Conservation (phyloP, 2,797 vertebrate species). For the Austrolebias charrua region DNA sequence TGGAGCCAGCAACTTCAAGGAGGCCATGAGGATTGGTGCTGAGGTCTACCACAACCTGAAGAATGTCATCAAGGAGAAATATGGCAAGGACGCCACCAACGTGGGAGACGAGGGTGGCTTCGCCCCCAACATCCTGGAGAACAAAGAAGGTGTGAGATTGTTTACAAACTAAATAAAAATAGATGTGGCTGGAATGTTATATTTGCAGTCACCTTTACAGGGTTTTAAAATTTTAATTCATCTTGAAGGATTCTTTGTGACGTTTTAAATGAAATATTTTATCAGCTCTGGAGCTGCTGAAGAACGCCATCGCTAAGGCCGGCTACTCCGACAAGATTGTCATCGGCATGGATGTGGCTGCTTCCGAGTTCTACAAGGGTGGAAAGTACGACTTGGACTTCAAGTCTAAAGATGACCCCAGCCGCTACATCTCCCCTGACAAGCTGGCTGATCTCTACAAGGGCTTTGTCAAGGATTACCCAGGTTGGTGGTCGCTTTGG, state of each 20-base stretch:
- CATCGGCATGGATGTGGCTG: slow-evolving; percentile 97
- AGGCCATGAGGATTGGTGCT: slow-evolving; percentile 94
- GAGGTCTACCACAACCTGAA: slow-evolving; percentile 99
- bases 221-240: too few relatives aligned
- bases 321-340: slow-evolving; percentile 95
- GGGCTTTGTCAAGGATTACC: slow-evolving; percentile 91
- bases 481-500: slow-evolving; percentile 71
- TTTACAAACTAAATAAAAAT: too few relatives aligned
- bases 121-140: slow-evolving; percentile 98
- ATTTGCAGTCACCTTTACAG: too few relatives aligned
- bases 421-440: slow-evolving; percentile 88
- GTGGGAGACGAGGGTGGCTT: slow-evolving; percentile 98
- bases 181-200: too few relatives aligned
- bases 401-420: slow-evolving; percentile 93
- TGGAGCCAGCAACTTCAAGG: slow-evolving; percentile 90
- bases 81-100: slow-evolving; percentile 95
- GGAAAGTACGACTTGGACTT: slow-evolving; percentile 98
- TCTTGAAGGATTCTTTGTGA: too few relatives aligned
- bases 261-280: neutral
- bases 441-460: slow-evolving; percentile 92
- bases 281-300: slow-evolving; percentile 91
- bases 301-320: slow-evolving; percentile 89
- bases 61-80: slow-evolving; percentile 97
- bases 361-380: slow-evolving; percentile 91
- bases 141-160: slow-evolving; percentile 89